Evolutionary conservation across 2,888 invertebrate species (phyloP).

Genomic region (Ctenicera cuprea): DNA sequence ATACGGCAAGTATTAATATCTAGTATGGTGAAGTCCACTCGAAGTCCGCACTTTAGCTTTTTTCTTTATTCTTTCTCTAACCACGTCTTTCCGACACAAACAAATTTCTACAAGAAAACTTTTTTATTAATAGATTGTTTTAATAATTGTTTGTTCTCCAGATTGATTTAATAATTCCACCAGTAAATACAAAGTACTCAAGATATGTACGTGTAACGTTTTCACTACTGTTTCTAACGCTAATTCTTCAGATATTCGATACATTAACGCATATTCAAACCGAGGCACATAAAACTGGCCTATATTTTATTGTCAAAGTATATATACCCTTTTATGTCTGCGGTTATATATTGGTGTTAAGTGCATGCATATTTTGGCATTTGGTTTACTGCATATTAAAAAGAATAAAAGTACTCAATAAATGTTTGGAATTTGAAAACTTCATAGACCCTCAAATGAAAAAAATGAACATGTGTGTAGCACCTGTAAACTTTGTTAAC

Average conservation of each 20-base stretch:
- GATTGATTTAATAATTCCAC: not conserved
- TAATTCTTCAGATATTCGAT: not conserved
- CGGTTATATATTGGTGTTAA: not conserved
- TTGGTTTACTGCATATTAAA: not conserved
- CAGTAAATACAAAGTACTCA: not conserved
- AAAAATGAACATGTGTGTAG: no score
- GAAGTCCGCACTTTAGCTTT: no score
- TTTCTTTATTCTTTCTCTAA: no score
- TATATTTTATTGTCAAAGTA: not conserved
- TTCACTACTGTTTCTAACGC: not conserved
- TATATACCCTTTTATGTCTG: constrained; percentile 2
- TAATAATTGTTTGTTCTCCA: no score
- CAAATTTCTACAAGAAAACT: no score
- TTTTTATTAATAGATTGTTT: no score
- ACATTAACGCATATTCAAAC: not conserved
- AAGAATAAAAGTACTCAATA: not conserved
- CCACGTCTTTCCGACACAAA: no score
- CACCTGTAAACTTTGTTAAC: no score
- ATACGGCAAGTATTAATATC: no score
- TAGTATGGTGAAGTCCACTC: no score
- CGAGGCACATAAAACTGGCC: not conserved
- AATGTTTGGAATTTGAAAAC: not conserved
- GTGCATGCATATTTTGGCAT: not conserved
- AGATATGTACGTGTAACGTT: constrained; percentile 4
- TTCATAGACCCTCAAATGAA: not conserved